Percentiles rank a stretch among this genome's conserved stretches.
Conservation (phyloP, 2,113 vertebrate species). For the Dromiciops gliroides region DNA sequence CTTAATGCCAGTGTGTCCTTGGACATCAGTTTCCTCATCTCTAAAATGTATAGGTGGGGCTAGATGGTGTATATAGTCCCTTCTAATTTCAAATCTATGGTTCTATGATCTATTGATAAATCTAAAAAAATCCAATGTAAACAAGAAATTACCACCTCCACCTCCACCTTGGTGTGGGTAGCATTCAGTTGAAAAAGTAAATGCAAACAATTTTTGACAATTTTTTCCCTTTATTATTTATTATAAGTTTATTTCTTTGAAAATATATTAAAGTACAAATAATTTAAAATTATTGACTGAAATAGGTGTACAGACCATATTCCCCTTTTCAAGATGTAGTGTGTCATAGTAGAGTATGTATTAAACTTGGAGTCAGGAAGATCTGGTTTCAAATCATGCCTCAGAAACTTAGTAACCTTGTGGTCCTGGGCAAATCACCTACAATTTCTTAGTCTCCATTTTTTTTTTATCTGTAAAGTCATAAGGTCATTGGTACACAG, state of each 20-base stretch:
- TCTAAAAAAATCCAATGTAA: neutral
- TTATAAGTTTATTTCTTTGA: neutral
- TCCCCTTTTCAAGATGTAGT: neutral
- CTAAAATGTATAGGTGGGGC: neutral
- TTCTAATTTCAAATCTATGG: neutral
- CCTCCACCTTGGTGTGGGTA: neutral
- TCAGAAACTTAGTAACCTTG: neutral
- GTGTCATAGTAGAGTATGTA: neutral
- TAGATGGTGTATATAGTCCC: neutral
- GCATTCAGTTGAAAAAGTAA: neutral
- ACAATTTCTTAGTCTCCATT: neutral
- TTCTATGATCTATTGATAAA: neutral
- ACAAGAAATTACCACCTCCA: neutral
- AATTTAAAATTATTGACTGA: neutral
- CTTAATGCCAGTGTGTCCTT: neutral
- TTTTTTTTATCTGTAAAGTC: neutral
- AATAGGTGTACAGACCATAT: neutral
- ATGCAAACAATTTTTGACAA: neutral
- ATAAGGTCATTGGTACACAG: neutral
- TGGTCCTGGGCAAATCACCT: neutral
- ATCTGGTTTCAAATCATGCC: neutral
- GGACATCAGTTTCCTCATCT: neutral
- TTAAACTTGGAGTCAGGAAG: neutral
- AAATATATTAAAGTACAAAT: constrained; percentile 7
- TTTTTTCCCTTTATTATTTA: neutral